Base-by-base conservation (phyloP, 2,888 invertebrate genomes). In the Bembecia ichneumoniformis region DNA sequence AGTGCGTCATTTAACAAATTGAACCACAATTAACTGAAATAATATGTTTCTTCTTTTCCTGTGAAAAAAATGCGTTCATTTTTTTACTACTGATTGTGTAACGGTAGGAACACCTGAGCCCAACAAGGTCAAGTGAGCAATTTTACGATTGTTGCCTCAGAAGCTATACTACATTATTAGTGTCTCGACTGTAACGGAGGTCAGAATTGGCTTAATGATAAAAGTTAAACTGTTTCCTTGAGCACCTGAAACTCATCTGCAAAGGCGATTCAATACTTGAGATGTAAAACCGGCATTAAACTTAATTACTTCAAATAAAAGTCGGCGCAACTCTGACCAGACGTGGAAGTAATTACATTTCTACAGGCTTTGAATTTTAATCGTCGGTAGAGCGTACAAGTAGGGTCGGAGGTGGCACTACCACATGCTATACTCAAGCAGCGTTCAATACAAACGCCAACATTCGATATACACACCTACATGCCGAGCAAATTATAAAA, bases 351-450 rank as follows among this genome's bases (percentile, higher is more conserved):
- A 83, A 83, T 84, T 82, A 81, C 77, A 76, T 80, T 80, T 80
- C 77, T 82, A 80, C 83, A 68, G 67, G 74, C 75, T 83, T 79
- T 83, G 84, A 83, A 83, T 84, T 82, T 80, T 77, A 84, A 84
- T 80, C 74, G 77, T 71, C 68, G 66, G 64, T 58, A 62, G 60
- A 53, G 50, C 56, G 59, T 55, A 55, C 17, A 55, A 55, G 60
- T 58, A 50, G 55, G 52, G 49, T 40, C 40, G 40, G 40, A 40
- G 40, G 40, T 40, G 40, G 40, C n/a, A 14, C 13, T 14, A 13
- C 40, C 40, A 40, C 40, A 40, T 14, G 28, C 28, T 28, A 40
- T 14, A 40, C 40, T 40, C 40, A 14, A 28, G 9, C 28, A 28
- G 28, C 28, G 13, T 14, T 40, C 40, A 40, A 40, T 45, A 46